These are phyloP conservation scores for Drosophila buzzatii DNA, from an alignment of 2,888 invertebrate genomes.

Conservation along the genomic window DNA sequence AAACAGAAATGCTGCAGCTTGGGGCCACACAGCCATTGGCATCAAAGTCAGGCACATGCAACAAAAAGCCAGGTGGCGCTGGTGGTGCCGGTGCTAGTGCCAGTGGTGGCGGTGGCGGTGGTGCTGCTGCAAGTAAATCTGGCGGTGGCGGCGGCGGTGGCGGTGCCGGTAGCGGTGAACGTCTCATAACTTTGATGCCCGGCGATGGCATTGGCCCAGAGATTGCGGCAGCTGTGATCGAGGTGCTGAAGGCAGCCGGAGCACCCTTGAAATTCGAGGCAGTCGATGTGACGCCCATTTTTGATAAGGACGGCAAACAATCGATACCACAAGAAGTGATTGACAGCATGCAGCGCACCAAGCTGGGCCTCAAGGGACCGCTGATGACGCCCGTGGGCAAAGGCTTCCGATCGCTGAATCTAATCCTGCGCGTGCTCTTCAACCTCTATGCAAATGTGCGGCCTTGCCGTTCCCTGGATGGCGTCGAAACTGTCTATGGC, in stretches of 20 bases:
- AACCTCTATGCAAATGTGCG: constrained; percentile 98
- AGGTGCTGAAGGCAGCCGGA: constrained; percentile 96
- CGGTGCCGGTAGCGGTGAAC: not conserved
- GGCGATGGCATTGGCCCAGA: constrained; percentile 99
- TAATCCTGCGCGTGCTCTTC: constrained; percentile 97
- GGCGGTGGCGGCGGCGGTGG: not conserved
- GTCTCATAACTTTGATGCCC: constrained; percentile 93
- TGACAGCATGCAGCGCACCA: constrained; percentile 97
- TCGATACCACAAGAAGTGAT: constrained; percentile 97
- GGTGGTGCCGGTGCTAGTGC: not conserved
- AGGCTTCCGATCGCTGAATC: constrained; percentile 98
- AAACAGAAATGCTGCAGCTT: not conserved
- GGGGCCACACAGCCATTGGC: not conserved
- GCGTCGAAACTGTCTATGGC: constrained; percentile 97
- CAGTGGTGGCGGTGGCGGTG: not conserved
- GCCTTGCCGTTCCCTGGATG: constrained; percentile 97
- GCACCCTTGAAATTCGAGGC: constrained; percentile 98
- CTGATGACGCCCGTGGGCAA: constrained; percentile 99
- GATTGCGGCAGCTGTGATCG: constrained; percentile 97
- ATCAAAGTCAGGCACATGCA: not conserved
- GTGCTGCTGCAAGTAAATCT: not conserved
- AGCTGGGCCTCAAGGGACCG: constrained; percentile 98
- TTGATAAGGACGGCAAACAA: constrained; percentile 92
- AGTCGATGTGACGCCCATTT: constrained; percentile 98
- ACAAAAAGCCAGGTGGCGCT: not conserved